phyloP scores from a whole-genome alignment of 2,888 invertebrate genomes.

The Rapana venosa region DNA sequence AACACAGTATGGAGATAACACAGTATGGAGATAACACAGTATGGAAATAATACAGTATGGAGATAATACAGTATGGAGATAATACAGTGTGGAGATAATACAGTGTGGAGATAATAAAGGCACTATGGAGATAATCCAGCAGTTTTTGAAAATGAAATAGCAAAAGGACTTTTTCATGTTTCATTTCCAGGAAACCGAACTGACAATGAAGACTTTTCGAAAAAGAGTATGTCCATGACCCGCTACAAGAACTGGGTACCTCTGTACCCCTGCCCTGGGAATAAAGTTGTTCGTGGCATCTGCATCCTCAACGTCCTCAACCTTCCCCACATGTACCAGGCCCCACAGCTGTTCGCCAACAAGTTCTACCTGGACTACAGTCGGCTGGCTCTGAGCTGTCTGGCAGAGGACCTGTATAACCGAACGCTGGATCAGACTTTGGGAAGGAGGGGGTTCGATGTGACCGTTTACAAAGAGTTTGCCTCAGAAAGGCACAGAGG shows the following conservation, averaged over 20 bases:
- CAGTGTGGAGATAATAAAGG: no score
- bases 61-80: no score
- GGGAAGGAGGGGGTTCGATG: background rate
- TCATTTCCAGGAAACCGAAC: background rate
- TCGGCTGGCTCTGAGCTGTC: constrained; percentile 63
- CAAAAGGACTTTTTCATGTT: background rate
- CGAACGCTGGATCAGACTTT: constrained; percentile 39
- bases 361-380: constrained; percentile 66
- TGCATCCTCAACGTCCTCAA: constrained; percentile 59
- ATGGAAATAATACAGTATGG: no score
- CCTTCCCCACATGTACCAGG: constrained; percentile 54
- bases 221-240: background rate
- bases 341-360: constrained; percentile 65
- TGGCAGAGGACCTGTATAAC: constrained; percentile 64
- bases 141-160: no score
- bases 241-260: constrained; percentile 20
- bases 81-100: no score
- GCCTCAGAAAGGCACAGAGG: background rate
- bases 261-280: constrained; percentile 20
- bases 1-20: no score
- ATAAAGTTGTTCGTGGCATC: constrained; percentile 21
- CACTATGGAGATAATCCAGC: no score
- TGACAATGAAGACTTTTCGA: background rate
- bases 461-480: background rate
- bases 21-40: no score